A percentile compares a stretch with the other conserved stretches of the same genome.
These are phyloP conservation scores for Oncorhynchus keta DNA, from an alignment of 2,113 vertebrate genomes.

Conservation along the genomic window DNA sequence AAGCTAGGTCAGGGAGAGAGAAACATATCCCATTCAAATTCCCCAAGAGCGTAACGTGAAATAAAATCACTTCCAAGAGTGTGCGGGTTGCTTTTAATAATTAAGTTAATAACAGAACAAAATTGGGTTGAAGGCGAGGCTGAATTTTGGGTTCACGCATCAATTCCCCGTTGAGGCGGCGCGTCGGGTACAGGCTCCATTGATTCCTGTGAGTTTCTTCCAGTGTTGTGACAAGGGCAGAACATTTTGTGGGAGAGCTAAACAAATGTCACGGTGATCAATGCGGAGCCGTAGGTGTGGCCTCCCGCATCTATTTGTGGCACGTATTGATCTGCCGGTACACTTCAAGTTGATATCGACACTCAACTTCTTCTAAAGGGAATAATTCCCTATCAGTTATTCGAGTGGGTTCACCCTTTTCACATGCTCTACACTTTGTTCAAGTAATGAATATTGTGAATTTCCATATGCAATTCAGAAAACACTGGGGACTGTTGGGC, in stretches of 20 bases:
- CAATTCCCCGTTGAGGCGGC: background rate
- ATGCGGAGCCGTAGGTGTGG: conserved; percentile 82
- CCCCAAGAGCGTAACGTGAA: background rate
- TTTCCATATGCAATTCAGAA: no score
- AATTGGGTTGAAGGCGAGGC: conserved; percentile 15
- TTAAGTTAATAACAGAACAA: background rate
- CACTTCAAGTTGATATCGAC: conserved; percentile 81
- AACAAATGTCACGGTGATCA: conserved; percentile 92
- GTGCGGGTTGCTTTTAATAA: background rate
- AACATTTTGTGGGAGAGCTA: conserved; percentile 80
- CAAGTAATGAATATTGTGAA: background rate
- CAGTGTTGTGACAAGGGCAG: conserved; percentile 81
- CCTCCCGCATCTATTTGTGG: conserved; percentile 74
- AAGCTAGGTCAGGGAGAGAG: conserved; percentile 54
- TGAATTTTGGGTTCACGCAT: conserved; percentile 44
- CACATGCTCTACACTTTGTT: background rate
- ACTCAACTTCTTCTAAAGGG: conserved; percentile 61
- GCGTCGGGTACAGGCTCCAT: conserved; percentile 33
- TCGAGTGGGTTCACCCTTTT: background rate
- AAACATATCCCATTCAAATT: background rate
- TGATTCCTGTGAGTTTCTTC: conserved; percentile 72
- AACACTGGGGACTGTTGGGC: no score
- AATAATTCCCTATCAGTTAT: background rate
- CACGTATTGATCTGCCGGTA: conserved; percentile 76
- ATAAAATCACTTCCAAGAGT: background rate